Evolutionary conservation across 1,140 invertebrate genomes (phyloP).

Genomic region (Anastatus disparis): DNA sequence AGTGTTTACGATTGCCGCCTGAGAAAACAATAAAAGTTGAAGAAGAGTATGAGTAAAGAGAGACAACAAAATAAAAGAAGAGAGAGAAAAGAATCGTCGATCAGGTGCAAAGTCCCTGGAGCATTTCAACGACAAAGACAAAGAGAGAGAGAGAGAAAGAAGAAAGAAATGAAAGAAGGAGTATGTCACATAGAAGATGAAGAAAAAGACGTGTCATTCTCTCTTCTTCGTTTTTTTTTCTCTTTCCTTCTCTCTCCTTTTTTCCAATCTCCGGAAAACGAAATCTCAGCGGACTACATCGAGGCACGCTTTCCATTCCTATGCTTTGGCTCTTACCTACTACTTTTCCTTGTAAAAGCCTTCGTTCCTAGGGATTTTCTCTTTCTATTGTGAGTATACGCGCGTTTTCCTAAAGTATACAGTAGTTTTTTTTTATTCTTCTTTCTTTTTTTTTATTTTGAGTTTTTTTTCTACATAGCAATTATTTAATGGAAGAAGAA

Average conservation of each 20-base stretch:
- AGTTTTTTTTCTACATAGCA: no score
- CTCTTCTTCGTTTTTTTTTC: no score
- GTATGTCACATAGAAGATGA: neutral
- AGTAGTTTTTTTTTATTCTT: neutral
- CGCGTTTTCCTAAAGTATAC: neutral
- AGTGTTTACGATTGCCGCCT: neutral
- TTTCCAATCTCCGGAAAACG: conserved; percentile 30
- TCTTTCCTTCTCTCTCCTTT: no score
- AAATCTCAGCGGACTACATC: conserved; percentile 27
- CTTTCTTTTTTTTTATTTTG: neutral
- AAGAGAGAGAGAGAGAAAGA: conserved; percentile 8
- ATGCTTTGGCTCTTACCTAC: neutral
- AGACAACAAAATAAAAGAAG: neutral
- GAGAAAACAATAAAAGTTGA: conserved; percentile 5
- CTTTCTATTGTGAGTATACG: neutral
- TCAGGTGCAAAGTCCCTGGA: conserved; percentile 16
- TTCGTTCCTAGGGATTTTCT: neutral
- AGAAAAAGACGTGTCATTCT: no score
- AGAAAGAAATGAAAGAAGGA: conserved; percentile 19
- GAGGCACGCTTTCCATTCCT: conserved; percentile 30
- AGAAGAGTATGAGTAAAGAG: neutral
- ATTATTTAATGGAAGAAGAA: no score
- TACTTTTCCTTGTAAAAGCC: neutral
- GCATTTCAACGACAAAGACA: conserved; percentile 6
- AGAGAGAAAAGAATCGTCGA: neutral